These are phyloP conservation scores for Mus pahari DNA, from an alignment of 2,113 vertebrate genomes.

Conservation along the genomic window DNA sequence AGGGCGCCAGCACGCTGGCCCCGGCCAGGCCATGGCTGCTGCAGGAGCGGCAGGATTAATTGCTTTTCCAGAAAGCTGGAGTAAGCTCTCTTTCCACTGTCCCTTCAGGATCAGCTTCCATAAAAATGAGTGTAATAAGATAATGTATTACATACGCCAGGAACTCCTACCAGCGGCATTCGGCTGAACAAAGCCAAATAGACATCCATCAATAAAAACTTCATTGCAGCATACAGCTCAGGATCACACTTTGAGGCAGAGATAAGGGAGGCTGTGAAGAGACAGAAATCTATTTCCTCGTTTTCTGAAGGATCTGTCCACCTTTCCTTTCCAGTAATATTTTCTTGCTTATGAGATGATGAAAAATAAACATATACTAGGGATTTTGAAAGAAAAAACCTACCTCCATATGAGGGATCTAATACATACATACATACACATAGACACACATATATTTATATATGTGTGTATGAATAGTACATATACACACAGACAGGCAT, in stretches of 20 bases:
- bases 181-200: conserved; percentile 71
- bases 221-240: conserved; percentile 72
- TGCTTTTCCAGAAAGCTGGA: conserved; percentile 83
- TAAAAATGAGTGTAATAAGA: conserved; percentile 83
- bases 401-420: neutral
- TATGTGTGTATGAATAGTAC: too few relatives aligned
- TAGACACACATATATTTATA: neutral
- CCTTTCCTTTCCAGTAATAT: neutral
- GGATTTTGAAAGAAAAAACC: conserved; percentile 16
- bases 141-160: conserved; percentile 81
- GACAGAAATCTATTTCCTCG: conserved; percentile 45
- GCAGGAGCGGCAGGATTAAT: conserved; percentile 78
- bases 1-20: conserved; percentile 69
- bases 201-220: conserved; percentile 78
- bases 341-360: conserved; percentile 57
- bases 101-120: conserved; percentile 81
- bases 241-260: conserved; percentile 62
- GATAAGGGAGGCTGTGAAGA: conserved; percentile 68
- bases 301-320: conserved; percentile 8
- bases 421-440: neutral
- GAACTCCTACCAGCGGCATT: conserved; percentile 73
- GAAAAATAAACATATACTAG: conserved; percentile 38
- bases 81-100: conserved; percentile 79
- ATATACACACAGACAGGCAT: neutral
- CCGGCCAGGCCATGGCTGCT: conserved; percentile 68